Evolutionary conservation across 2,888 invertebrate species (phyloP), one percentile per base, ranked within the genome.

Genomic region (Chymomyza caudatula): DNA sequence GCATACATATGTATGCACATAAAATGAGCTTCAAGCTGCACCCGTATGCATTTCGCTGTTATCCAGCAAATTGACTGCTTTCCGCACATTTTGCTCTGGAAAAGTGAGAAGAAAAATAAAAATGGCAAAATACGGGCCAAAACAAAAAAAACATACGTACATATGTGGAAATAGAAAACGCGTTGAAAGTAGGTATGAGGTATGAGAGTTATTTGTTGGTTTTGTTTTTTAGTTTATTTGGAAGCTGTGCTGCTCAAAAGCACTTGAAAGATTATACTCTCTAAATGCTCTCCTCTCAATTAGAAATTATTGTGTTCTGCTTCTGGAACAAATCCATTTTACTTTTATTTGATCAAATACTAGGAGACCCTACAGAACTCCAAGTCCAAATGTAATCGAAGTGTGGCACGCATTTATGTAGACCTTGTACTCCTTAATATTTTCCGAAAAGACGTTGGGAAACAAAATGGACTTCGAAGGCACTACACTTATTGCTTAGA

Each of bases 31-130:
- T 37, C 15, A 22, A 2, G 29, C 51, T 20, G 51, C 19, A 51
- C 51, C 5, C 73, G 70, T 76, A 62, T 76, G 77, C 74, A 67
- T 65, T 69, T 74, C 74, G 67, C 64, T 76, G 71, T 65, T 61
- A 74, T 78, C 71, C 75, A 69, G 77, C 71, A 74, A 80, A 77
- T 80, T 77, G 77, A 69, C 63, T 65, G 67, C 80, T 80, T 77
- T 69, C 76, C 78, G 64, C 71, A 74, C 78, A 74, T 69, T 74
- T 74, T 71, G 65, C 68, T 71, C 67, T 64, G 64, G 6, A 64
- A 22, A 57, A 60, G 52, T 51, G 49, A 65, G 60, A 37, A 37
- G 29, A 37, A 37, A 37, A 37, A 37, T 37, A 11, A 4, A 37
- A 37, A 11, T 8, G 29, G 29, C 2, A 37, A 13, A 37, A 25